Conservation (phyloP, 2,797 vertebrate species). For the Limnodromus scolopaceus region DNA sequence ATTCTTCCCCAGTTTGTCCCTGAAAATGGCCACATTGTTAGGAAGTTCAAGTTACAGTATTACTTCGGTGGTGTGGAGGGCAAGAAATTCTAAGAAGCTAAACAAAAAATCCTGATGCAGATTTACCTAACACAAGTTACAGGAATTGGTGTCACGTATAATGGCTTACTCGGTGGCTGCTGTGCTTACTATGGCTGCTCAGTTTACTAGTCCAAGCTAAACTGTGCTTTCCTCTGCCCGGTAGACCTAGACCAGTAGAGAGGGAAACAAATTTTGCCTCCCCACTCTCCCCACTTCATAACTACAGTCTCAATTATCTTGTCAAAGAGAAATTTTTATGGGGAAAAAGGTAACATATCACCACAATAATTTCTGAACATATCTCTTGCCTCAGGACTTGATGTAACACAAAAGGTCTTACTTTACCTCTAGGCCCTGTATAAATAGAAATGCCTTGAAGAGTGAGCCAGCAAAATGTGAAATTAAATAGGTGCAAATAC, state of each 20-base stretch:
- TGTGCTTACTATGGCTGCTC: not conserved
- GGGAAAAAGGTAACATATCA: conserved; percentile 20
- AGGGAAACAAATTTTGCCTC: not conserved
- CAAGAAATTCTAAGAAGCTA: not conserved
- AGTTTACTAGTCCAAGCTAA: not conserved
- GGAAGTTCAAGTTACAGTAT: not conserved
- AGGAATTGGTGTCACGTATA: not conserved
- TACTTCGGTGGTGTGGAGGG: not conserved
- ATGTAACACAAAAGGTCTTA: not conserved
- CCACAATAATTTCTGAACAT: conserved; percentile 4
- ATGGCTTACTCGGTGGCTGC: not conserved
- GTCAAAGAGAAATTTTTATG: not conserved
- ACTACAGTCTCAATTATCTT: conserved; percentile 12
- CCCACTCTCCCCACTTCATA: not conserved
- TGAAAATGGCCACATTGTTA: not conserved
- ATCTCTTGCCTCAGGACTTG: not conserved
- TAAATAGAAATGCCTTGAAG: conserved; percentile 4
- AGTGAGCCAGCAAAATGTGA: not conserved
- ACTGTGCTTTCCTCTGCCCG: not conserved
- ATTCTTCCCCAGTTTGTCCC: not conserved
- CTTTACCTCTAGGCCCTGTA: conserved; percentile 18
- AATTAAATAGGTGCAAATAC: conserved; percentile 2
- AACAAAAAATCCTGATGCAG: not conserved
- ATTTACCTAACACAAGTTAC: conserved; percentile 4
- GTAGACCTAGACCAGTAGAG: conserved; percentile 2